phyloP scores from a whole-genome alignment of 2,888 invertebrate species.

The Amblyjoppa fuscipennis region DNA sequence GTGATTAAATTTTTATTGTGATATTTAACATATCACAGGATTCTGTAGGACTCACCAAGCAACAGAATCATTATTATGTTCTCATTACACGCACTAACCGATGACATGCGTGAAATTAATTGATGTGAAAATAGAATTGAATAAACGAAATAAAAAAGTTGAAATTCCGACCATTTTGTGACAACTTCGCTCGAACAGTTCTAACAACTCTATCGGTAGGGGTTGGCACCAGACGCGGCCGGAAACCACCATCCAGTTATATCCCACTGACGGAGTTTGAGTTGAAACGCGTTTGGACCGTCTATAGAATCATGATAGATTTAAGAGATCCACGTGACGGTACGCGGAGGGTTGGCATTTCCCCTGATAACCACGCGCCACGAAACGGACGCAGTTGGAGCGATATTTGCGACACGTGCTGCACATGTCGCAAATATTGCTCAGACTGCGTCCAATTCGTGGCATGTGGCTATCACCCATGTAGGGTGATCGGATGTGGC shows the following conservation, averaged over 20 bases:
- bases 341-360: neutral
- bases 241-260: neutral
- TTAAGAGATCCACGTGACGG: neutral
- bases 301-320: conserved; percentile 2
- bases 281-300: conserved; percentile 3
- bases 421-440: too few species aligned
- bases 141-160: neutral
- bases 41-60: too few species aligned
- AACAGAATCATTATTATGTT: too few species aligned
- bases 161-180: neutral
- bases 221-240: neutral
- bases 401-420: too few species aligned
- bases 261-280: neutral
- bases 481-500: too few species aligned
- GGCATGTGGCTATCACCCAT: too few species aligned
- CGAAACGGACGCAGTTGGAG: too few species aligned
- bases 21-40: too few species aligned
- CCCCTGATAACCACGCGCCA: neutral
- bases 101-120: neutral
- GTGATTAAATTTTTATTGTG: neutral
- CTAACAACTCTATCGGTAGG: neutral
- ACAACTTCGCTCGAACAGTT: neutral
- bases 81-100: too few species aligned
- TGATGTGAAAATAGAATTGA: neutral
- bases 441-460: too few species aligned